Conservation (phyloP, 1,140 invertebrate species). For the Apis dorsata region DNA sequence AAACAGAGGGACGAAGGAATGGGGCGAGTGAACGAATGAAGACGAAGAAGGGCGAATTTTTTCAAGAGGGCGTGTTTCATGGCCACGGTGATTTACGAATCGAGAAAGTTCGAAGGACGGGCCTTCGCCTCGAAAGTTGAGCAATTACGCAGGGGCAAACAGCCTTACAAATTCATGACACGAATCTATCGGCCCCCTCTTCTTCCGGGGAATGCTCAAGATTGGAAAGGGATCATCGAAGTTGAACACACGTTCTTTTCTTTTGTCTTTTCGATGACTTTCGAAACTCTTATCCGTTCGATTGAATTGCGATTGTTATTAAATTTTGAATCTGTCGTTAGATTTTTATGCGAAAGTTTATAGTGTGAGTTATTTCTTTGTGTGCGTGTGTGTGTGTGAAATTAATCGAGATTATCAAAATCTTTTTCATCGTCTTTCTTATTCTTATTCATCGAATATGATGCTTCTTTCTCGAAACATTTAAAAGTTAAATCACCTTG, state of each 20-base stretch:
- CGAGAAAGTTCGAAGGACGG: conserved; percentile 67
- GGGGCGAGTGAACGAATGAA: not conserved
- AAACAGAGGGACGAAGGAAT: not conserved
- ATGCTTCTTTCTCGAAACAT: not conserved
- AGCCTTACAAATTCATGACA: conserved; percentile 71
- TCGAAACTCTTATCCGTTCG: too few species aligned
- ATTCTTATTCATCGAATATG: not conserved
- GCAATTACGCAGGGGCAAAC: conserved; percentile 72
- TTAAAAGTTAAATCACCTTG: not conserved
- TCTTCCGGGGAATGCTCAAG: not conserved
- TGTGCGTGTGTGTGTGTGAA: too few species aligned
- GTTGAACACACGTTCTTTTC: conserved; percentile 3
- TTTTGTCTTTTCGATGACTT: not conserved
- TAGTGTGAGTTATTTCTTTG: too few species aligned
- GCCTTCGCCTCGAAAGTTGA: conserved; percentile 63
- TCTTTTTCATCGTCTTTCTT: not conserved
- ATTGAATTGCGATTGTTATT: too few species aligned
- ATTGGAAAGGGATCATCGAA: not conserved
- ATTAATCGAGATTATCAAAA: not conserved
- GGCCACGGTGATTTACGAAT: conserved; percentile 69
- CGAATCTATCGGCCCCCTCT: not conserved
- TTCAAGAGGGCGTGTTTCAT: conserved; percentile 50
- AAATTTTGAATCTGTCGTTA: too few species aligned
- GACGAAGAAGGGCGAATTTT: conserved; percentile 55
- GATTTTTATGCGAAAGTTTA: too few species aligned